phyloP scores from a whole-genome alignment of 2,888 invertebrate species.

The Diloba caeruleocephala region DNA sequence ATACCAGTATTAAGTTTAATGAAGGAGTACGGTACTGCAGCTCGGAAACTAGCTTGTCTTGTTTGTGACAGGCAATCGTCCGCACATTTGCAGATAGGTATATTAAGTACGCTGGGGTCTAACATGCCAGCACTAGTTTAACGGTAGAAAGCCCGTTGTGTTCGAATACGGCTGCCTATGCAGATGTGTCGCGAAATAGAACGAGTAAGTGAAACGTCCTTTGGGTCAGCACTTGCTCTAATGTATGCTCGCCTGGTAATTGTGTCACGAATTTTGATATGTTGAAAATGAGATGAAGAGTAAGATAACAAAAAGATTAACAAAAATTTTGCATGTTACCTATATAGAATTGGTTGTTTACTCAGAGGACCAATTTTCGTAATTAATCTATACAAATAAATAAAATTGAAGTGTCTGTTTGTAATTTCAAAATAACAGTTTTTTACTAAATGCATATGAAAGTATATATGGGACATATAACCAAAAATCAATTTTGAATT shows the following conservation, averaged over 20 bases:
- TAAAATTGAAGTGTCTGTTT: too few relatives aligned
- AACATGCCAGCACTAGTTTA: slow-evolving; percentile 19
- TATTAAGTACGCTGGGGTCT: slow-evolving; percentile 9
- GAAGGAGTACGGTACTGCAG: slow-evolving; percentile 16
- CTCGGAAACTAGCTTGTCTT: slow-evolving; percentile 8
- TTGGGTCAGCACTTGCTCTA: slow-evolving; percentile 13
- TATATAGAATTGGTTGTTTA: too few relatives aligned
- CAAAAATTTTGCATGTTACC: not conserved
- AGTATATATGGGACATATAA: too few relatives aligned
- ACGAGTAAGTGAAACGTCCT: slow-evolving; percentile 12
- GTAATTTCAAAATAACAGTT: too few relatives aligned
- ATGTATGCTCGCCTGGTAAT: slow-evolving; percentile 19
- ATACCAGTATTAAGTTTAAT: slow-evolving; percentile 6
- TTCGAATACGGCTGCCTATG: slow-evolving; percentile 3
- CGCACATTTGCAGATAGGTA: slow-evolving; percentile 20
- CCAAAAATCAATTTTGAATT: too few relatives aligned
- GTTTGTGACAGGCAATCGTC: slow-evolving; percentile 27
- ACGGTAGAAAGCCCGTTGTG: slow-evolving; percentile 35
- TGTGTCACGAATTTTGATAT: slow-evolving; percentile 9
- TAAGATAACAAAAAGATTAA: too few relatives aligned
- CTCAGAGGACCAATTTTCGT: too few relatives aligned
- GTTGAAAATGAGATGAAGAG: not conserved
- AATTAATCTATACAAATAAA: too few relatives aligned
- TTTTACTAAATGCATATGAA: too few relatives aligned
- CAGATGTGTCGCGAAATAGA: slow-evolving; percentile 26